Base-by-base conservation (phyloP, 2,797 vertebrate species). In the Enteromius treurensis region DNA sequence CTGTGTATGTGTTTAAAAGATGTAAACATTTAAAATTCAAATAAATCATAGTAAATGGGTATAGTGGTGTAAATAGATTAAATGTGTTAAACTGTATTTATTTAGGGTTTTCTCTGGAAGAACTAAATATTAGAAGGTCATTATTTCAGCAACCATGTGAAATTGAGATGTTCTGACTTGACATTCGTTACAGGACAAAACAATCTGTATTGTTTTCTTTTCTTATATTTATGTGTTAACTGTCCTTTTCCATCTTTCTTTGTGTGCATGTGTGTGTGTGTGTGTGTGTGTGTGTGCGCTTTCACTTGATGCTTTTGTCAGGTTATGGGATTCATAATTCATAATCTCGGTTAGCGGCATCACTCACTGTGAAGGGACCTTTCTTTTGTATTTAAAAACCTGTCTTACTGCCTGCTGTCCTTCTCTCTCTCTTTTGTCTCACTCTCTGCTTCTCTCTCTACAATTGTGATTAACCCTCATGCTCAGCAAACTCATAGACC, bases 331-430 rank as follows among this genome's bases (percentile, higher is more conserved):
- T 70, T 77, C 51, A 77, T 83, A 83, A 69, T 83, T 83, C 49
- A 83, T 83, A 60, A 47, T 83, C 53, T 83, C 14, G 0, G 81
- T 77, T 60, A 60, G 81, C 3, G 21, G 74, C 64, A 70, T 77
- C 64, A 67, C 47, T 82, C 17, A 76, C 60, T 82, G 81, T 77
- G 74, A 70, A 70, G 51, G 51, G 42, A 83, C 51, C 71, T 77
- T 47, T 79, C n/a, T 53, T 77, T 83, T 77, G 81, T 77, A 77
- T 83, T 83, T 77, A 17, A 69, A 77, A 70, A 58, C 23, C 29
- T n/a, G 47, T 75, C 60, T 82, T 2, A 21, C 37, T 47, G 10
- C 45, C 19, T 26, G 34, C 62, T 55, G 11, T 19, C 51, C 42
- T 11, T 6, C 11, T 4, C 0, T 26, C 45, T 23, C 2, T 10